These are phyloP conservation scores for Sitta carolinensis DNA, from an alignment of 2,797 vertebrate species.

Conservation along the genomic window DNA sequence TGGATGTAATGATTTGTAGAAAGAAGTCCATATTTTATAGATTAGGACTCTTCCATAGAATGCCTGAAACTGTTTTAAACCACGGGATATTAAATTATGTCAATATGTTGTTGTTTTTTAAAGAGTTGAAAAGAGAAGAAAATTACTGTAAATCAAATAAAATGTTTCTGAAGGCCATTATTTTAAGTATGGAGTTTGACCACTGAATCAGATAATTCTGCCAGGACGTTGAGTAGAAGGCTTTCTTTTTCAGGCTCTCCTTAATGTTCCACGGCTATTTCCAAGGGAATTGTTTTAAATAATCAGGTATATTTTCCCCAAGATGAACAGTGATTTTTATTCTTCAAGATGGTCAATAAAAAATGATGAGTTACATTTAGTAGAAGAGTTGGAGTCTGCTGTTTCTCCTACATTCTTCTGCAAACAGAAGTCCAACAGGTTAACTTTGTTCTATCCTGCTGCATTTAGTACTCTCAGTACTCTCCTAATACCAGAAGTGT, in stretches of 20 bases:
- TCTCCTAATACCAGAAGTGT: background rate
- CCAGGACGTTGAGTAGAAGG: background rate
- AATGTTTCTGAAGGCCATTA: conserved; percentile 4
- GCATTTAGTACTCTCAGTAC: background rate
- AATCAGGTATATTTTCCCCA: background rate
- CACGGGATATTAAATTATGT: background rate
- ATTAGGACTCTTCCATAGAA: background rate
- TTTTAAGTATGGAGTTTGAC: conserved; percentile 17
- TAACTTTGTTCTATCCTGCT: background rate
- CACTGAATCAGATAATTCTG: conserved; percentile 13
- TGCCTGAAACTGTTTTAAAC: background rate
- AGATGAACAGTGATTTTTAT: conserved; percentile 24
- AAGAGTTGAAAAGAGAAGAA: conserved; percentile 6
- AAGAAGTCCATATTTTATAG: background rate
- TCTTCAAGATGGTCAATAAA: conserved; percentile 27
- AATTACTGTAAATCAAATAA: conserved; percentile 43
- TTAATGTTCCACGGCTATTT: background rate
- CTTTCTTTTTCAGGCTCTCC: background rate
- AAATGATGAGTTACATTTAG: conserved; percentile 12
- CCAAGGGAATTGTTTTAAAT: conserved; percentile 46
- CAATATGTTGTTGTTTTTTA: background rate
- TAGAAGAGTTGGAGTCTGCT: background rate
- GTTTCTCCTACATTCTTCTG: background rate
- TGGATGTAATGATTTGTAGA: conserved; percentile 19
- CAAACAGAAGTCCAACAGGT: background rate